Conservation (phyloP, 2,888 invertebrate species). For the Eledona agricola region DNA sequence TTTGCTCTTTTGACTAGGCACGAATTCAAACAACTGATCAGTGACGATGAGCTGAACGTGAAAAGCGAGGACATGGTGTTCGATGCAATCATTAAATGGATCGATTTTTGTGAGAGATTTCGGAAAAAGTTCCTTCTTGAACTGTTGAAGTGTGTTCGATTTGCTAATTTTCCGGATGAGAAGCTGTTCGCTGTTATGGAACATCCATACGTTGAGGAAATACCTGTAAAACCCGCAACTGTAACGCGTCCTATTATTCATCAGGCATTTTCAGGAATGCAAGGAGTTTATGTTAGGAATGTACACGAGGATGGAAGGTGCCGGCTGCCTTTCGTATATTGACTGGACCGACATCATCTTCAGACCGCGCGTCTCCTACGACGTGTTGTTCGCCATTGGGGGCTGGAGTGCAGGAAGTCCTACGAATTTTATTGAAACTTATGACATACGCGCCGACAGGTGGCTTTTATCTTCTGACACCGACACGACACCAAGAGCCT, state of each 20-base stretch:
- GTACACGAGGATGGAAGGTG: constrained; percentile 40
- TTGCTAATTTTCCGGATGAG: constrained; percentile 67
- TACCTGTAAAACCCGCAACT: constrained; percentile 2
- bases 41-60: constrained; percentile 77
- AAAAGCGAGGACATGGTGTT: constrained; percentile 78
- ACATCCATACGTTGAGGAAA: constrained; percentile 19
- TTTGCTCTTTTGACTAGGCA: constrained; percentile 69
- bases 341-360: constrained; percentile 39
- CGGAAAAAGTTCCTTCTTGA: constrained; percentile 65
- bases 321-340: constrained; percentile 10
- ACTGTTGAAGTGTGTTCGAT: constrained; percentile 69
- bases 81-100: constrained; percentile 77
- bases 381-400: constrained; percentile 83
- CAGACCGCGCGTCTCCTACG: constrained; percentile 76
- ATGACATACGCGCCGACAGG: constrained; percentile 79
- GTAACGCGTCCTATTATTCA: neutral
- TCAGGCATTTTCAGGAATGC: constrained; percentile 45
- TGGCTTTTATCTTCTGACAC: constrained; percentile 78
- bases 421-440: constrained; percentile 81
- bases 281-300: constrained; percentile 51
- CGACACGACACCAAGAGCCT: constrained; percentile 76
- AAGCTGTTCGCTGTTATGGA: constrained; percentile 43
- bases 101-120: constrained; percentile 67
- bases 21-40: constrained; percentile 71
- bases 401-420: constrained; percentile 89